Conservation (phyloP, 2,113 vertebrate species). For the Marcusenius ussheri region DNA sequence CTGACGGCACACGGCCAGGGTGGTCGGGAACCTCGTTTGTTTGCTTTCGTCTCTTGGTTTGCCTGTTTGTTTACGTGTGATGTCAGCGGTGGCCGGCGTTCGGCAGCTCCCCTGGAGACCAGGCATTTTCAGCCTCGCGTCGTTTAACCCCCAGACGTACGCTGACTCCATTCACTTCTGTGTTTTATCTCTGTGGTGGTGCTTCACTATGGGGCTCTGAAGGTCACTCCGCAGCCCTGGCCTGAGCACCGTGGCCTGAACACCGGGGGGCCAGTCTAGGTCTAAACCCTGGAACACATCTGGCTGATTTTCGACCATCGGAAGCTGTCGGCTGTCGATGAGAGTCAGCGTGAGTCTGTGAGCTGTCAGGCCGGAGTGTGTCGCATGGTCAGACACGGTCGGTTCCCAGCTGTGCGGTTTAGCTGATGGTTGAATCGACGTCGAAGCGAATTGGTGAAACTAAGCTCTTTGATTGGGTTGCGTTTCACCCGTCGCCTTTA, state of each 20-base stretch:
- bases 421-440: not conserved
- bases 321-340: not conserved
- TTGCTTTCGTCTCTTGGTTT: not conserved
- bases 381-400: not conserved
- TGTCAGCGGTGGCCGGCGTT: not conserved
- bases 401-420: not conserved
- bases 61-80: not conserved
- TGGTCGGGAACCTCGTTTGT: not conserved
- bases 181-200: not conserved
- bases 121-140: not conserved
- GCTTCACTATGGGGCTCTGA: not conserved
- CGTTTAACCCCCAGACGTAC: not conserved
- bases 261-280: not conserved
- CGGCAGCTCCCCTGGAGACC: not conserved
- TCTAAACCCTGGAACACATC: not conserved
- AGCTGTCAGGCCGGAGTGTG: not conserved
- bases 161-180: not conserved
- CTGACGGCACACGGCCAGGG: not conserved
- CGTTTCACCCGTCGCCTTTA: not conserved
- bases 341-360: not conserved
- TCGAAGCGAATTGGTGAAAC: not conserved
- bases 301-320: not conserved
- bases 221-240: not conserved
- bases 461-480: not conserved
- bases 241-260: not conserved